Conservation (phyloP, 2,113 vertebrate genomes). For the Dendropsophus ebraccatus region DNA sequence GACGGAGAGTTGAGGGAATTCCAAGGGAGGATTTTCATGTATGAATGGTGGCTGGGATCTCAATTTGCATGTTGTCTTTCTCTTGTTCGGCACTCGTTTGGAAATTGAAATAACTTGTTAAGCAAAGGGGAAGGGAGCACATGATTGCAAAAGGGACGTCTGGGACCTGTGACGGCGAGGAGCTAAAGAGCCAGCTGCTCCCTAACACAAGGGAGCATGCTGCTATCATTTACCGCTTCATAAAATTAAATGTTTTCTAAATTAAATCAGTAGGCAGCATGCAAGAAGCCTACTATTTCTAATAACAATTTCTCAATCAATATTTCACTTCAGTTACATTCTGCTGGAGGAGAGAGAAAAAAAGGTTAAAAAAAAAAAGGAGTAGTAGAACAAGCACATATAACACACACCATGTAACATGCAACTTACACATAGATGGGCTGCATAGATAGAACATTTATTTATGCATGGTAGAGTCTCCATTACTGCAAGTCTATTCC, state of each 20-base stretch:
- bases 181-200: conserved; percentile 84
- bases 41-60: conserved; percentile 79
- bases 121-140: conserved; percentile 81
- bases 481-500: conserved; percentile 79
- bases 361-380: not conserved
- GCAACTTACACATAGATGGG: conserved; percentile 59
- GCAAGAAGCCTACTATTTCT: conserved; percentile 79
- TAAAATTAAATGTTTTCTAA: conserved; percentile 90
- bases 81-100: conserved; percentile 83
- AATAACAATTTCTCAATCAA: conserved; percentile 87
- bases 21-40: conserved; percentile 84
- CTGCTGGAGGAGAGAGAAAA: conserved; percentile 57
- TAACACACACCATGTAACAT: not conserved
- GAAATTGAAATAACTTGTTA: conserved; percentile 89
- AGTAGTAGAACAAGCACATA: not conserved
- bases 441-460: conserved; percentile 62
- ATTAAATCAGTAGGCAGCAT: conserved; percentile 83
- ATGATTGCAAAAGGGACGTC: conserved; percentile 80
- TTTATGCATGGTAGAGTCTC: conserved; percentile 76
- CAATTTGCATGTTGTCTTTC: conserved; percentile 87
- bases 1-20: conserved; percentile 85
- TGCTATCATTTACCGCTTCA: conserved; percentile 86
- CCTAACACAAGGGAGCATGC: conserved; percentile 77
- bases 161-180: conserved; percentile 75
- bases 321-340: conserved; percentile 66